Base-by-base conservation (phyloP, 2,888 invertebrate species). In the Ichneumoninae sp. region DNA sequence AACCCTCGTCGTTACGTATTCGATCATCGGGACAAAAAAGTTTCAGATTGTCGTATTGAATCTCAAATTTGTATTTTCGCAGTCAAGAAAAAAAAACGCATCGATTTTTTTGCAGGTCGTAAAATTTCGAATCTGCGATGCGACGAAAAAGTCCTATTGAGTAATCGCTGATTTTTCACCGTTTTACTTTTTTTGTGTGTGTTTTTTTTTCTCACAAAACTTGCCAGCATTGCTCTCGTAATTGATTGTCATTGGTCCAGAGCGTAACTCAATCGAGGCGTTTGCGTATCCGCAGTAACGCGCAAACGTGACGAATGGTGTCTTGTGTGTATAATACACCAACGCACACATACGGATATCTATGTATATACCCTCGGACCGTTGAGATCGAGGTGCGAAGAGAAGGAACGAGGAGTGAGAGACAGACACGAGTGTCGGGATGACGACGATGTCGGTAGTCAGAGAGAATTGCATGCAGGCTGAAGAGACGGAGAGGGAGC, bases 331-430 rank as follows among this genome's bases (percentile, higher is more conserved):
- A 8, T 33, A 33, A 33, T 33, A 6, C 33, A 33, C 33, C 33
- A 6, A 6, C 6, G 6, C 33, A 7, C 33, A 19, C n/a, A 36
- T 69, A 40, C n/a, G 54, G 16, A 19, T 65, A 36, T 50, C 50
- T 40, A 19, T 44, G 40, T 40, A 26, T 69, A 52, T 47, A 36
- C 3, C 6, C n/a, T 54, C 44, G 70, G 52, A 16, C 30, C 33
- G 54, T 79, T 73, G 74, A 8, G 30, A 33, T 19, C 57, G 65
- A 80, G 75, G 71, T 65, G 75, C 10, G 33, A 50, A 63, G 75
- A 60, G 75, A 60, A 75, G 68, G 44, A 50, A 57, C 65, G 71
- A 50, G 26, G 33, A 57, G 40, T 44, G 81, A 70, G 63, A 16
- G 19, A 69, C 36, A 36, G 26, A 75, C 5, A 30, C 63, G 50